Conservation (phyloP, 2,888 invertebrate genomes). For the Lepidonotus clava region DNA sequence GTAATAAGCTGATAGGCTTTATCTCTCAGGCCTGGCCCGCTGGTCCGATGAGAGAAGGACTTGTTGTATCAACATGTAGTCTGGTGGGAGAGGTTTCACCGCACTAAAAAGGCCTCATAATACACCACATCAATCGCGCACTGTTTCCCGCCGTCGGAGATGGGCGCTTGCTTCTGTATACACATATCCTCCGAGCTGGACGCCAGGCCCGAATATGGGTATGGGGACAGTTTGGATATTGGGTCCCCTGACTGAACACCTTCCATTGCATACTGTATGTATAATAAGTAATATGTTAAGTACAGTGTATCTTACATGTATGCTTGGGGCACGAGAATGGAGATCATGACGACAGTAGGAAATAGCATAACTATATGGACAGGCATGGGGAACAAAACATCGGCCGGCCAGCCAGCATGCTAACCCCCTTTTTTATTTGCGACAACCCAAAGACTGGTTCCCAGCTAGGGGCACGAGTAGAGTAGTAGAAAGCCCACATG, state of each 20-base stretch:
- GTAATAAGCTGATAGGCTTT: conserved; percentile 36
- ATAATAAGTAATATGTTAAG: too few species aligned
- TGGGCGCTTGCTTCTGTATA: background rate
- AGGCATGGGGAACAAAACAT: too few species aligned
- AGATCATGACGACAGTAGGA: too few species aligned
- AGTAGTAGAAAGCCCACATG: too few species aligned
- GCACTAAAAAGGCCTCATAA: background rate
- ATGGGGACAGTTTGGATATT: background rate
- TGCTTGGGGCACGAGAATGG: too few species aligned
- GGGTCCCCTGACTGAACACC: background rate
- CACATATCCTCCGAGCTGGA: background rate
- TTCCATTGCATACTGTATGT: background rate
- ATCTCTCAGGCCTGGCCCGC: background rate
- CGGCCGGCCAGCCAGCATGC: too few species aligned
- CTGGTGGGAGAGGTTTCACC: background rate
- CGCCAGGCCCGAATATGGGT: too few species aligned
- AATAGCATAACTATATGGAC: too few species aligned
- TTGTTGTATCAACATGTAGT: conserved; percentile 22
- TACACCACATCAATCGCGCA: background rate
- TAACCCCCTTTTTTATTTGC: too few species aligned
- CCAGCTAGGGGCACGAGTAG: too few species aligned
- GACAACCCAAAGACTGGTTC: too few species aligned
- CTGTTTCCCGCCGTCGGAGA: background rate
- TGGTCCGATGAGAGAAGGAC: background rate
- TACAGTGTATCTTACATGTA: too few species aligned